Conservation (phyloP, 2,888 invertebrate genomes). For the Aphidoletes aphidimyza region DNA sequence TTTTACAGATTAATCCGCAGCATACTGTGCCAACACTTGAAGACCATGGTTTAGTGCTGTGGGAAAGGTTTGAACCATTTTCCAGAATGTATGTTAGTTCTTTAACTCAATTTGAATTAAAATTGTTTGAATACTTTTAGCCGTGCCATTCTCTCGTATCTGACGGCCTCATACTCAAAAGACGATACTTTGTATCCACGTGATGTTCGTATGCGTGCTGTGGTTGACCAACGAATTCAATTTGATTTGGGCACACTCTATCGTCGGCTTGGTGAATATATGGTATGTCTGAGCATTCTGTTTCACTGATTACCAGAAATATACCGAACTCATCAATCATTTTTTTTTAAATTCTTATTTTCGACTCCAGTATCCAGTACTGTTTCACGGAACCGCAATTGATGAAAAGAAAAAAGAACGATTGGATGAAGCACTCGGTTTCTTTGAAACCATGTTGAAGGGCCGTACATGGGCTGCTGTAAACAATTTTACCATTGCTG, state of each 20-base stretch:
- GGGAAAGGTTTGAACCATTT: slow-evolving; percentile 65
- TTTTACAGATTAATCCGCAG: slow-evolving; percentile 67
- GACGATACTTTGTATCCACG: slow-evolving; percentile 72
- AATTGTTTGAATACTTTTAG: slow-evolving; percentile 59
- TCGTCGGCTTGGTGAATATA: slow-evolving; percentile 68
- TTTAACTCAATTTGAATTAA: background rate
- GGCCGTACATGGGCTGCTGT: slow-evolving; percentile 71
- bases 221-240: slow-evolving; percentile 71
- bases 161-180: slow-evolving; percentile 72
- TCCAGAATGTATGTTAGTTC: background rate
- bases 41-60: slow-evolving; percentile 69
- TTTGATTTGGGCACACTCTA: slow-evolving; percentile 71
- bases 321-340: too few relatives aligned
- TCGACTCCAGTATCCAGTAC: slow-evolving; percentile 65
- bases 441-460: slow-evolving; percentile 70
- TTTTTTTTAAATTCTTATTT: background rate
- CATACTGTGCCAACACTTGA: slow-evolving; percentile 71
- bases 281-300: slow-evolving; percentile 67
- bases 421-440: slow-evolving; percentile 70
- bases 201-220: slow-evolving; percentile 70
- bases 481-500: slow-evolving; percentile 67
- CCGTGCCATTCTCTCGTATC: slow-evolving; percentile 71
- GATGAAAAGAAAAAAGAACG: slow-evolving; percentile 62
- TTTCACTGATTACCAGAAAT: background rate
- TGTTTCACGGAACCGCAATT: slow-evolving; percentile 66